These are phyloP conservation scores for Rhagonycha lutea DNA, from an alignment of 2,888 invertebrate genomes.

Conservation along the genomic window DNA sequence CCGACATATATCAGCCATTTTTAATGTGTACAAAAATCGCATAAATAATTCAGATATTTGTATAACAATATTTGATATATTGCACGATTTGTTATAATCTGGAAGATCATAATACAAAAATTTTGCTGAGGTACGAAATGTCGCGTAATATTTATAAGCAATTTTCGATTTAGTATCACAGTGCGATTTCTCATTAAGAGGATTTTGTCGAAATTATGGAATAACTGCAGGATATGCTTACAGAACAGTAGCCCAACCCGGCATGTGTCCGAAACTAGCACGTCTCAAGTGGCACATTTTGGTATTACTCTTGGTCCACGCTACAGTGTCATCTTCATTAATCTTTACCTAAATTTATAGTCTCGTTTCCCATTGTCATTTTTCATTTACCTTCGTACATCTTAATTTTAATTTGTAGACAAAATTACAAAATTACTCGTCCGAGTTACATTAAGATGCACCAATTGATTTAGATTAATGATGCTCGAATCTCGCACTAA, in stretches of 20 bases:
- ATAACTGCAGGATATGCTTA: conserved; percentile 36
- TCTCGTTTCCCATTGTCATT: conserved; percentile 51
- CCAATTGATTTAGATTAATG: conserved; percentile 40
- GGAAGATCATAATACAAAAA: neutral
- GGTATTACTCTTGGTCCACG: conserved; percentile 47
- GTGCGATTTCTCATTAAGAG: conserved; percentile 36
- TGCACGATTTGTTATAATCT: neutral
- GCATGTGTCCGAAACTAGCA: conserved; percentile 30
- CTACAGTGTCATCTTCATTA: conserved; percentile 47
- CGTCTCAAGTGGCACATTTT: conserved; percentile 34
- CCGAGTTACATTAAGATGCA: conserved; percentile 37
- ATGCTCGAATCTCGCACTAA: conserved; percentile 38
- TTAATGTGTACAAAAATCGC: neutral
- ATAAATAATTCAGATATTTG: neutral
- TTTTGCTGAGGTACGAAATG: conserved; percentile 7
- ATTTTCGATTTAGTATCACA: conserved; percentile 38
- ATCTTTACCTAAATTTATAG: conserved; percentile 51
- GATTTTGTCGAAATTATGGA: conserved; percentile 37
- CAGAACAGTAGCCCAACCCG: conserved; percentile 29
- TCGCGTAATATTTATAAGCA: conserved; percentile 24
- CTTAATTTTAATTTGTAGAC: conserved; percentile 42
- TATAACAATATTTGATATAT: neutral
- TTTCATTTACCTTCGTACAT: conserved; percentile 44
- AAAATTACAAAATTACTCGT: conserved; percentile 38
- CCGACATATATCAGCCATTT: neutral